Conservation (phyloP, 2,113 vertebrate species). For the Coreoperca whiteheadi region DNA sequence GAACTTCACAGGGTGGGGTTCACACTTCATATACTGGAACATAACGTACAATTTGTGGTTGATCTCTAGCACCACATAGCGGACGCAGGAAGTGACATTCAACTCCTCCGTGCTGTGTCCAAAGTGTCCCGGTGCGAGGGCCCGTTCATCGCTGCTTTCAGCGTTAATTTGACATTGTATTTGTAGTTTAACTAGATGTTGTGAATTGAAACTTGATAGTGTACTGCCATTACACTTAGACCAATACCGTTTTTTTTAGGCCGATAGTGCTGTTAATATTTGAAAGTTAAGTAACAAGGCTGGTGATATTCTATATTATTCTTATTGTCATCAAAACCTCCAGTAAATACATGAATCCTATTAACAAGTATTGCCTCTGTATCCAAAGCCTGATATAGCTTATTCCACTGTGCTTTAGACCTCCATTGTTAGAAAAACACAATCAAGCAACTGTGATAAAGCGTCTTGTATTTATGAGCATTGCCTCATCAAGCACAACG, state of each 20-base stretch:
- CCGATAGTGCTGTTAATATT: not conserved
- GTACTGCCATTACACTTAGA: not conserved
- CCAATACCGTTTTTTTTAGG: not conserved
- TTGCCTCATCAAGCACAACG: not conserved
- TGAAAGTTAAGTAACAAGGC: not conserved
- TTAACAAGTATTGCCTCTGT: no score
- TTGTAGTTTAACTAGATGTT: not conserved
- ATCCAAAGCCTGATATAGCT: no score
- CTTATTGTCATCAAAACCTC: no score
- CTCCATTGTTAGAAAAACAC: not conserved
- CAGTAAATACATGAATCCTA: not conserved
- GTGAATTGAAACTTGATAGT: not conserved
- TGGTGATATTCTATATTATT: not conserved
- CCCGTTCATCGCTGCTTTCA: no score
- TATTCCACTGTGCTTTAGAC: not conserved
- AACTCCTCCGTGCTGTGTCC: no score
- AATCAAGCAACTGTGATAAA: constrained; percentile 7
- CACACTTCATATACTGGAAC: no score
- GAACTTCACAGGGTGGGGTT: no score
- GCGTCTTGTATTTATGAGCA: constrained; percentile 30
- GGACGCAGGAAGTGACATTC: no score
- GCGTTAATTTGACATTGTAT: not conserved
- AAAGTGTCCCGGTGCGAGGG: no score
- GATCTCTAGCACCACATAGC: no score
- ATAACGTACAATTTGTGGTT: no score